Conservation (phyloP, 2,797 vertebrate species). For the Peromyscus aztecus region DNA sequence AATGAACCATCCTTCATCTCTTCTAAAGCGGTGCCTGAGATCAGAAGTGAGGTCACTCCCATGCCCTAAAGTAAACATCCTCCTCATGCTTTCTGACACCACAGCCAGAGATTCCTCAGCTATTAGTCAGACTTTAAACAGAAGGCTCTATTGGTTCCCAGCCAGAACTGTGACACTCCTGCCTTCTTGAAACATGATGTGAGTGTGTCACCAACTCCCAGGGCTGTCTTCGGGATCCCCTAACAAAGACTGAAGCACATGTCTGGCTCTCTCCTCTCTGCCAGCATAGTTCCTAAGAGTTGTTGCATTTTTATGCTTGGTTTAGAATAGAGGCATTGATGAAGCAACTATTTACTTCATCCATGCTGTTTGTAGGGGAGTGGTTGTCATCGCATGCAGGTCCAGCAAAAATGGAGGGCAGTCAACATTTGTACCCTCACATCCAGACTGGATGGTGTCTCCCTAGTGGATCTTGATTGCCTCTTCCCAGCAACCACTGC, state of each 20-base stretch:
- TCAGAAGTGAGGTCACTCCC: conserved; percentile 62
- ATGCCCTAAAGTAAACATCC: conserved; percentile 79
- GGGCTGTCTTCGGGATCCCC: not conserved
- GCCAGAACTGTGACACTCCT: not conserved
- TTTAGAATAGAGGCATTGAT: not conserved
- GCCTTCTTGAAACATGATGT: conserved; percentile 55
- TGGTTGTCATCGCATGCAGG: not conserved
- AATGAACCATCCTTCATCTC: conserved; percentile 43
- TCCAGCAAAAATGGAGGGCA: not conserved
- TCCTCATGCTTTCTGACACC: conserved; percentile 63
- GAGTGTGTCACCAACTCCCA: not conserved
- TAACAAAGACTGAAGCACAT: not conserved
- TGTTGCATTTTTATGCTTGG: not conserved
- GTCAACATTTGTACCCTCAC: not conserved
- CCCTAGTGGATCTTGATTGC: not conserved
- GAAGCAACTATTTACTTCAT: not conserved
- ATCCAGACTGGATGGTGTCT: not conserved
- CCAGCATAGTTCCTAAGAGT: not conserved
- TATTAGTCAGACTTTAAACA: conserved; percentile 60
- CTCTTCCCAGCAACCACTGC: not conserved
- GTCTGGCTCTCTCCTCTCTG: not conserved
- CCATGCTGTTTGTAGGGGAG: not conserved
- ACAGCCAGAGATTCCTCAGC: conserved; percentile 56
- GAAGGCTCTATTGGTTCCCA: conserved; percentile 49
- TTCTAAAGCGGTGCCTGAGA: conserved; percentile 49